Evolutionary conservation across 2,888 invertebrate genomes (phyloP), one percentile per base, ranked within the genome.

Genomic region (Brachypterus glaber): DNA sequence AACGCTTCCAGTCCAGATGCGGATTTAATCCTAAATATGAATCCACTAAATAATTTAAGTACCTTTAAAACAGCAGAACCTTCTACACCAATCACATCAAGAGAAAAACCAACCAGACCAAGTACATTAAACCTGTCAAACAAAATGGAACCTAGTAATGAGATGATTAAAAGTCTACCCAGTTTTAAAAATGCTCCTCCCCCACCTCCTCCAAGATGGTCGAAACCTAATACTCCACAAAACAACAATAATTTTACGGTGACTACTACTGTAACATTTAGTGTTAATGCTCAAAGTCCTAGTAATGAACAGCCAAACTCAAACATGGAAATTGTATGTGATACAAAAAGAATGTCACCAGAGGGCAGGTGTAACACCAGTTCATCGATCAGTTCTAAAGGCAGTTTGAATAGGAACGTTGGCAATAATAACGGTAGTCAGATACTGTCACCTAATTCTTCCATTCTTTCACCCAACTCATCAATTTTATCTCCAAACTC

Each of bases 191-290:
- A 55, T 17, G 60, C 82, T 18, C 87, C 88, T 2, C 88, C 88
- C 4, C 84, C 85, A 1, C 88, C 88, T 0, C 88, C 88, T 0
- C 81, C 87, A 9, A 71, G 88, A 53, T 88, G 88, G 86, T 80
- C 85, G 0, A 88, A 88, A 60, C 86, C 87, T 0, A 64, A 71
- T 40, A 72, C 70, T 48, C 59, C 66, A 3, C 72, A 72, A 58
- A 82, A 76, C 59, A n/a, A n/a, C n/a, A n/a, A n/a, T n/a, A 86
- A 85, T 60, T 84, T 86, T 60, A 83, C 80, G 30, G 83, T 86
- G 33, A 85, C 87, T 32, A 83, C 86, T n/a, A 85, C 84, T n/a
- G 83, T 87, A 32, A 85, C 85, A 12, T 84, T 86, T 61, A 82
- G 81, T 53, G 80, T 86, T 51, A 80, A 79, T 66, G 71, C 73